Conservation (phyloP, 2,888 invertebrate genomes). For the Capitulum mitella region DNA sequence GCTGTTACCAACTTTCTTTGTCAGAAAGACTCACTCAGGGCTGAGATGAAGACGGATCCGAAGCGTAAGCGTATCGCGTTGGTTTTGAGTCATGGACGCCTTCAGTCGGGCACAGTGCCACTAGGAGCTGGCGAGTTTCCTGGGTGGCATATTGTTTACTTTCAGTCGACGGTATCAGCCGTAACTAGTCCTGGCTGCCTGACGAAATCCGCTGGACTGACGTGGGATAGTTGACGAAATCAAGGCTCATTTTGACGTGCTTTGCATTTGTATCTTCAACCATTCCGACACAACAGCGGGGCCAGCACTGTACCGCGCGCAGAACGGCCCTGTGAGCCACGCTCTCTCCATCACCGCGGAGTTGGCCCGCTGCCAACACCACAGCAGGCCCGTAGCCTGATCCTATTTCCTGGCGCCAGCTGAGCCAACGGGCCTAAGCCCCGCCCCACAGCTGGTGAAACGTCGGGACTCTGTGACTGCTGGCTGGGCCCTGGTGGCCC, state of each 20-base stretch:
- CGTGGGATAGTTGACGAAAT: too few species aligned
- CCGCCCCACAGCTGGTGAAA: conserved; percentile 15
- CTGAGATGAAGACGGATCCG: too few species aligned
- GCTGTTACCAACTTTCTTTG: too few species aligned
- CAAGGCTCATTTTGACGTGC: background rate
- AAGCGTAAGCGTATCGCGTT: too few species aligned
- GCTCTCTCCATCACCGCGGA: conserved; percentile 11
- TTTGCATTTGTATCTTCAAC: background rate
- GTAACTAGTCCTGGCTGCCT: background rate
- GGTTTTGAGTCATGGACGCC: background rate
- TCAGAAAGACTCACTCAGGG: too few species aligned
- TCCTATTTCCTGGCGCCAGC: conserved; percentile 17
- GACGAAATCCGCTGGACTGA: too few species aligned
- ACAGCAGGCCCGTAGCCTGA: conserved; percentile 8
- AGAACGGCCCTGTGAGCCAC: background rate
- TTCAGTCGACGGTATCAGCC: background rate
- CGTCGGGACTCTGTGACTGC: background rate
- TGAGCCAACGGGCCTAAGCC: conserved; percentile 13
- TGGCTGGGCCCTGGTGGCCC: conserved; percentile 4
- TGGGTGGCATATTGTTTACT: background rate
- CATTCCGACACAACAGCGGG: background rate
- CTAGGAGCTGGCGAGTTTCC: too few species aligned
- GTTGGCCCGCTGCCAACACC: conserved; percentile 10
- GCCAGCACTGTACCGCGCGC: background rate
- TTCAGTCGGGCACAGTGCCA: background rate